phyloP scores from a whole-genome alignment of 2,113 vertebrate species.

The Mus pahari region DNA sequence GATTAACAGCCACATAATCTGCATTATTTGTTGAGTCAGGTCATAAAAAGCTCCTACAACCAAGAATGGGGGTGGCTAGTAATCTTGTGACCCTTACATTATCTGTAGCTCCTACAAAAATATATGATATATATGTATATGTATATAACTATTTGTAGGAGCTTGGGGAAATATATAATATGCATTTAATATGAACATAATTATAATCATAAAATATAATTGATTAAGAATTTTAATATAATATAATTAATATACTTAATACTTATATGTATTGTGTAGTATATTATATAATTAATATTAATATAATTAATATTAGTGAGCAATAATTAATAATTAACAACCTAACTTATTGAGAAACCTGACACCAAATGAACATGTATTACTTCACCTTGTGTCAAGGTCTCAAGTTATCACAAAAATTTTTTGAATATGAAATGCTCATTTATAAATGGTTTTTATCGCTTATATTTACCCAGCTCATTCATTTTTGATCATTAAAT shows the following conservation, averaged over 20 bases:
- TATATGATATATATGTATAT: no score
- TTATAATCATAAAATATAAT: no score
- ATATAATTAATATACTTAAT: no score
- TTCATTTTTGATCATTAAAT: background rate
- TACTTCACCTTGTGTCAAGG: background rate
- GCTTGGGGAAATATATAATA: no score
- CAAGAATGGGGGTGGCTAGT: background rate
- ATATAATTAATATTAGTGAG: no score
- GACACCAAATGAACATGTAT: background rate
- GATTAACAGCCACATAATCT: background rate
- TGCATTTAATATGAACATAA: no score
- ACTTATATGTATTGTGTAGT: no score
- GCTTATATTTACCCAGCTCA: background rate
- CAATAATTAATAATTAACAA: background rate
- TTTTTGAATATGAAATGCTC: background rate
- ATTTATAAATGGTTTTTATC: background rate
- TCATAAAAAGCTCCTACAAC: background rate
- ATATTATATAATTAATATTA: no score
- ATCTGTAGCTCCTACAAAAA: background rate
- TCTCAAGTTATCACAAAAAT: background rate
- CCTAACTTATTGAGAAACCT: background rate
- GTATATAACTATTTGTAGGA: no score
- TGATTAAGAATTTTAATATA: no score
- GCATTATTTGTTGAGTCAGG: background rate
- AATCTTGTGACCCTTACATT: background rate